phyloP scores from a whole-genome alignment of 2,113 vertebrate genomes.

The Bujurquina vittata region DNA sequence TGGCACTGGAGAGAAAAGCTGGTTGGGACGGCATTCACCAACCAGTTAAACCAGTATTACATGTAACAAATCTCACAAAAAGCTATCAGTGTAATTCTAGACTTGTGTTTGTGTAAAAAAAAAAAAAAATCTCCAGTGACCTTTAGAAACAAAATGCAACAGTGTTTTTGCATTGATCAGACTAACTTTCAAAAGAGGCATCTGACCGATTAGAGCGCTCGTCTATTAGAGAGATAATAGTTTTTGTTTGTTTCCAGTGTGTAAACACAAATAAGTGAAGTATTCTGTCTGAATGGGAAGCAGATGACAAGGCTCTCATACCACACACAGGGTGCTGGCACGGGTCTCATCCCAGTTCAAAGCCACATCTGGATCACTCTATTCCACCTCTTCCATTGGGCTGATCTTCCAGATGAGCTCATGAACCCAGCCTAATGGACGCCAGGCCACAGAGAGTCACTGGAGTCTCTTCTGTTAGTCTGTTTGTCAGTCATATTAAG shows the following conservation, averaged over 20 bases:
- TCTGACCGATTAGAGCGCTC: background rate
- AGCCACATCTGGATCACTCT: slow-evolving; percentile 69
- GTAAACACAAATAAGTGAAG: slow-evolving; percentile 72
- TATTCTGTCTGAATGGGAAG: slow-evolving; percentile 70
- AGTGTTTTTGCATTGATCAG: background rate
- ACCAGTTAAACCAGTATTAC: background rate
- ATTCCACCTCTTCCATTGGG: slow-evolving; percentile 65
- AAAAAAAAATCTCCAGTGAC: background rate
- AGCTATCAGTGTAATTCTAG: background rate
- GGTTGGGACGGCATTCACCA: background rate
- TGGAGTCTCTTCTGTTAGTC: slow-evolving; percentile 36
- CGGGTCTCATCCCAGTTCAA: slow-evolving; percentile 63
- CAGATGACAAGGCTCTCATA: slow-evolving; percentile 74
- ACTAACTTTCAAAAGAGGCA: background rate
- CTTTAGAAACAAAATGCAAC: background rate
- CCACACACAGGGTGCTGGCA: slow-evolving; percentile 81
- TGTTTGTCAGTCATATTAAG: slow-evolving; percentile 32
- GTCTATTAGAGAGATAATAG: slow-evolving; percentile 58
- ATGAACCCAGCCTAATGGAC: slow-evolving; percentile 68
- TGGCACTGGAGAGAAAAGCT: slow-evolving; percentile 13
- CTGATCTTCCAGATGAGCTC: slow-evolving; percentile 76
- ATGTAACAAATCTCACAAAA: background rate
- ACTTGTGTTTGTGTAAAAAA: background rate
- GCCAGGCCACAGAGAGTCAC: slow-evolving; percentile 56
- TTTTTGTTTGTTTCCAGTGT: slow-evolving; percentile 77